Base-by-base conservation (phyloP, 2,888 invertebrate genomes). In the Chouioia cunea region DNA sequence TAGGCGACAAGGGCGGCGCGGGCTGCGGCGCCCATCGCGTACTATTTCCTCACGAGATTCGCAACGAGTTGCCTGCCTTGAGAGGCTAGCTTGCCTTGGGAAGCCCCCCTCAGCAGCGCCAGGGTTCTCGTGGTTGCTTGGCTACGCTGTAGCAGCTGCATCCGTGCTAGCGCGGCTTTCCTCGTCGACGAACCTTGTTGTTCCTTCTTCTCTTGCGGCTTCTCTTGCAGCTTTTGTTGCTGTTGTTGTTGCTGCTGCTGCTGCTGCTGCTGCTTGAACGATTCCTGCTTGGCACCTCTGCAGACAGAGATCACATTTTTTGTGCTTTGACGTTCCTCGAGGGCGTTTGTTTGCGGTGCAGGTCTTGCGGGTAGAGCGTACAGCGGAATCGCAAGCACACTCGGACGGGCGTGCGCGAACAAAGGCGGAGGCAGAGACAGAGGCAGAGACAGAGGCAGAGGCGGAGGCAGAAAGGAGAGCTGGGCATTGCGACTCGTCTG, bases 211-310 rank as follows among this genome's bases (percentile, higher is more conserved):
- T 75, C 75, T 14, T 71, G 73, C 47, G 77, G 77, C 50, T 76
- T 20, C 10, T 15, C 48, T n/a, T 67, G 67, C 8, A 60, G 60
- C 15, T 50, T 18, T 22, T 16, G n/a, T 54, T 36, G 73, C 27
- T 75, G 75, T 59, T 69, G 57, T 71, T 56, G 71, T 52, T 23
- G 69, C 16, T 53, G 66, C 44, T 18, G 59, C 50, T 44, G 60
- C 15, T 78, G 77, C 27, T 81, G 80, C 68, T 81, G 78, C 75
- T 84, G 83, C 76, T 81, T 82, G 76, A 84, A 70, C 12, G 82
- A 80, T 73, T 84, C 84, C 77, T 85, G 83, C 80, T 85, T 85
- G 80, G 85, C 84, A 77, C 84, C 85, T 77, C 85, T 84, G 79
- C 72, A 74, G 79, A 79, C 76, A 80, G 73, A 76, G 18, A 60